Percentiles rank a stretch among this genome's conserved stretches.
phyloP scores from a whole-genome alignment of 2,113 vertebrate species.

The Tichodroma muraria region DNA sequence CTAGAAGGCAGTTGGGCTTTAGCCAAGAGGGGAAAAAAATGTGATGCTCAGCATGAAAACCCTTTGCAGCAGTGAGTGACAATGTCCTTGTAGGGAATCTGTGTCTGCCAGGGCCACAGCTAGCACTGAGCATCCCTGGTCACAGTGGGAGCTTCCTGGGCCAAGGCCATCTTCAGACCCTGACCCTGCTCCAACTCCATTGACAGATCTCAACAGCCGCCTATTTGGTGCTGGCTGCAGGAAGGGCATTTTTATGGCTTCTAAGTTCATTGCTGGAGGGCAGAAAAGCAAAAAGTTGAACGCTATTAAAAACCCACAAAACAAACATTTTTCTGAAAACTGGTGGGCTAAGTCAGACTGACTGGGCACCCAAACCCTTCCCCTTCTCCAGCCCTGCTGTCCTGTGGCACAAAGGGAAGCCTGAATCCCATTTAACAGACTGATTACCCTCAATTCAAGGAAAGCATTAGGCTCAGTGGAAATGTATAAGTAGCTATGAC shows the following conservation, averaged over 20 bases:
- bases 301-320: not conserved
- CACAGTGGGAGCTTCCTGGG: not conserved
- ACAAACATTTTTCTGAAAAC: not conserved
- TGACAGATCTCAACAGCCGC: not conserved
- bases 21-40: not conserved
- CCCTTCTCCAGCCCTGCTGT: fast-evolving
- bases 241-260: not conserved
- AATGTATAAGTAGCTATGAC: not conserved
- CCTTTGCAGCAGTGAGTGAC: not conserved
- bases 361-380: not conserved
- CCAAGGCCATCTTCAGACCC: not conserved
- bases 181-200: no score
- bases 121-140: not conserved
- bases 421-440: not conserved
- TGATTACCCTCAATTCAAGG: not conserved
- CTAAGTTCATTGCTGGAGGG: not conserved
- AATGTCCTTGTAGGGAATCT: not conserved
- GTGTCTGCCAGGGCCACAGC: not conserved
- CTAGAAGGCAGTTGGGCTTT: not conserved
- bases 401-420: not conserved
- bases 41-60: fast-evolving
- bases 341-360: not conserved
- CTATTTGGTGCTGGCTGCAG: not conserved
- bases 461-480: not conserved
- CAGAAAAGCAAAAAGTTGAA: not conserved